A percentile compares a stretch with the other conserved stretches of the same genome.
Conservation (phyloP, 2,113 vertebrate genomes). For the Anas platyrhynchos region DNA sequence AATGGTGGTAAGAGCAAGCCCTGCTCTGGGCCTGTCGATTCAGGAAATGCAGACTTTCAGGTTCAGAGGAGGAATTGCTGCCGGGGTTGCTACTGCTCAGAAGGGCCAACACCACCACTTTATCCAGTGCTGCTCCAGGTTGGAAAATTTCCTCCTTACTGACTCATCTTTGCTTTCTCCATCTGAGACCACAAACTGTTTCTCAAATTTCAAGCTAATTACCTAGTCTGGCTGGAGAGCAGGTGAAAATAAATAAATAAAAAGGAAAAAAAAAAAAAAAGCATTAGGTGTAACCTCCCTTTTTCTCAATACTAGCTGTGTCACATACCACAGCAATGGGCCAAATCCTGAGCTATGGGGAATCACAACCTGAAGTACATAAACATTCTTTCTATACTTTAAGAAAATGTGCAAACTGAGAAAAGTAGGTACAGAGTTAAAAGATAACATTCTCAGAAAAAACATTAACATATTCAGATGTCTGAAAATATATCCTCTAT, state of each 20-base stretch:
- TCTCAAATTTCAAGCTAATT: background rate
- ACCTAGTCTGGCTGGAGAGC: background rate
- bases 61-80: background rate
- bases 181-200: background rate
- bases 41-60: background rate
- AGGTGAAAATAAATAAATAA: background rate
- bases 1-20: background rate
- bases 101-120: background rate
- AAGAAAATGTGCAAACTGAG: background rate
- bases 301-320: background rate
- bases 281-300: background rate
- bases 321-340: background rate
- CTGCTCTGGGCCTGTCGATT: background rate
- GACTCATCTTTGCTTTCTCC: background rate
- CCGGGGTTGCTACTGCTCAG: background rate
- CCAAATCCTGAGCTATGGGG: background rate
- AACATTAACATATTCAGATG: background rate
- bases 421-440: background rate
- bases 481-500: background rate
- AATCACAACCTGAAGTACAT: background rate
- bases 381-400: background rate
- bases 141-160: background rate
- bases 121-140: background rate
- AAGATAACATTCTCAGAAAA: background rate
- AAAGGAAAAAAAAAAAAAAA: background rate